Conservation (phyloP, 1,140 invertebrate species). For the Panonychus citri region DNA sequence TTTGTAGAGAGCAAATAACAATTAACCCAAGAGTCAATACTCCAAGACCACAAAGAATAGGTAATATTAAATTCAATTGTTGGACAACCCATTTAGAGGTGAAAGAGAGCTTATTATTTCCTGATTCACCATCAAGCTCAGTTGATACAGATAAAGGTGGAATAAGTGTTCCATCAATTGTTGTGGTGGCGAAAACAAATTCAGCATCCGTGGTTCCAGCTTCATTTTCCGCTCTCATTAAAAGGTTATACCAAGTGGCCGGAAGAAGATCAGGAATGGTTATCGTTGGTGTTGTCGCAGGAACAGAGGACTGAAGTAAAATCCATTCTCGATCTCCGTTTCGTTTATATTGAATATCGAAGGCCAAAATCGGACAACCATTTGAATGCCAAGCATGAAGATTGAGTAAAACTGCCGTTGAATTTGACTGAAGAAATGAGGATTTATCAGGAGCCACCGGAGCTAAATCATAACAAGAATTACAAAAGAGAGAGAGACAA, state of each 20-base stretch:
- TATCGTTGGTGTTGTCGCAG: slow-evolving; percentile 2
- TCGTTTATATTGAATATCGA: slow-evolving; percentile 16
- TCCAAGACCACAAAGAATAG: not conserved
- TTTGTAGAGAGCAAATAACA: not conserved
- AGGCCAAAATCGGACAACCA: slow-evolving; percentile 27
- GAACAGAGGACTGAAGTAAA: slow-evolving; percentile 2
- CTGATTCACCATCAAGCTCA: not conserved
- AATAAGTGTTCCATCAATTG: slow-evolving; percentile 19
- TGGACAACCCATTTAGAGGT: not conserved
- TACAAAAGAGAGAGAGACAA: too few relatives aligned
- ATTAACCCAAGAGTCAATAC: not conserved
- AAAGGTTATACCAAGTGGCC: slow-evolving; percentile 33
- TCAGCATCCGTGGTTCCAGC: slow-evolving; percentile 42
- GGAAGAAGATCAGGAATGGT: slow-evolving; percentile 41
- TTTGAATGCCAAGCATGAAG: slow-evolving; percentile 26
- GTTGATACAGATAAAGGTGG: not conserved
- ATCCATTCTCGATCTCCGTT: slow-evolving; percentile 16
- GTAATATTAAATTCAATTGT: not conserved
- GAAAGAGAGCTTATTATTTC: not conserved
- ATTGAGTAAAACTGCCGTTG: slow-evolving; percentile 24
- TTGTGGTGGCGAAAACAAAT: slow-evolving; percentile 52
- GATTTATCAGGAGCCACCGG: slow-evolving; percentile 16
- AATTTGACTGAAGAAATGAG: slow-evolving; percentile 19
- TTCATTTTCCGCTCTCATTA: slow-evolving; percentile 15
- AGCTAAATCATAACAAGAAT: slow-evolving; percentile 10